Percentiles rank a stretch among this genome's conserved stretches.
These are phyloP conservation scores for Prietella phreatophila DNA, from an alignment of 2,113 vertebrate genomes.

Conservation along the genomic window DNA sequence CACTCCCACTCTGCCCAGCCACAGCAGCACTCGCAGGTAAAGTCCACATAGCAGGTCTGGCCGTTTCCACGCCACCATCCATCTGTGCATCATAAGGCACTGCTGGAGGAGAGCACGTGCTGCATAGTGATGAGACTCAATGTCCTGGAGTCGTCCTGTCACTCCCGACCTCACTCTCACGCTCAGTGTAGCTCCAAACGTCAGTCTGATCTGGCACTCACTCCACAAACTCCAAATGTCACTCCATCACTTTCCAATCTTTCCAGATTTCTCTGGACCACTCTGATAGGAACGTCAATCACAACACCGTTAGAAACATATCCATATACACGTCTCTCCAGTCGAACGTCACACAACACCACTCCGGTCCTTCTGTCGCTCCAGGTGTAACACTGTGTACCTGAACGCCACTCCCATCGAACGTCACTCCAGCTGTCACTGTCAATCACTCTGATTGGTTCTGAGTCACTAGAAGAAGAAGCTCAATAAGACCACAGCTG, in stretches of 20 bases:
- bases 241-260: background rate
- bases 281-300: slow-evolving; percentile 57
- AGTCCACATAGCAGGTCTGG: slow-evolving; percentile 92
- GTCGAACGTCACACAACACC: background rate
- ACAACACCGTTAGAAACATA: slow-evolving; percentile 64
- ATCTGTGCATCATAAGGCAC: slow-evolving; percentile 99
- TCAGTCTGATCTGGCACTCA: background rate
- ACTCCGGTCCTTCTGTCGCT: background rate
- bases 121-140: slow-evolving; percentile 82
- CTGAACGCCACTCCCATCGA: background rate
- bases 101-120: slow-evolving; percentile 87
- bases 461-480: background rate
- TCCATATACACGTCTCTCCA: background rate
- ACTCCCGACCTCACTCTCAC: background rate
- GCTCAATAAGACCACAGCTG: background rate
- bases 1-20: slow-evolving; percentile 86
- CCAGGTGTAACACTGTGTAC: background rate
- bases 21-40: slow-evolving; percentile 88
- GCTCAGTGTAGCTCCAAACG: background rate
- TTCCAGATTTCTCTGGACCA: background rate
- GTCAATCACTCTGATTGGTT: background rate
- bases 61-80: slow-evolving; percentile 98
- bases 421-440: background rate
- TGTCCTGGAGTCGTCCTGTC: background rate
- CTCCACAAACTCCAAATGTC: background rate